phyloP scores from a whole-genome alignment of 92 coral and sea anemone species.

The Actinostola sp. region DNA sequence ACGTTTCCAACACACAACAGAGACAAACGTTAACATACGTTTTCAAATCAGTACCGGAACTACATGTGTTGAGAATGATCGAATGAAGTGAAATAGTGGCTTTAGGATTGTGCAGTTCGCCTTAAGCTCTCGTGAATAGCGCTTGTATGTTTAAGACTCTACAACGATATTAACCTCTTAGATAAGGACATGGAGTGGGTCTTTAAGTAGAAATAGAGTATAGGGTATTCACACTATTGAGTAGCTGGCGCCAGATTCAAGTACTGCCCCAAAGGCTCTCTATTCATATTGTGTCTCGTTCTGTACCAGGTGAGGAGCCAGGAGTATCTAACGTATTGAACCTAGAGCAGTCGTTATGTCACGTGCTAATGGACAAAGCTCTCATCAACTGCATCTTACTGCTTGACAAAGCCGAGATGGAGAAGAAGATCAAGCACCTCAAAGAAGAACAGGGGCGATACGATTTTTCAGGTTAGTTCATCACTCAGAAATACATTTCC shows the following conservation, averaged over 20 bases:
- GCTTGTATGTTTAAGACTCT: neutral
- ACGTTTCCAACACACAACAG: no score
- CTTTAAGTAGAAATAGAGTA: neutral
- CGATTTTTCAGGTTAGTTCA: constrained; percentile 54
- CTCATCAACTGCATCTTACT: constrained; percentile 84
- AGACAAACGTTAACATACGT: no score
- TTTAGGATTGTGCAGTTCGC: neutral
- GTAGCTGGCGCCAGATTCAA: constrained; percentile 3
- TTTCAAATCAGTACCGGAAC: neutral
- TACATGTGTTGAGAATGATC: no score
- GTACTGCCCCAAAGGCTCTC: no score
- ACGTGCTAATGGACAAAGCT: constrained; percentile 97
- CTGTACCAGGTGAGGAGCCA: constrained; percentile 14
- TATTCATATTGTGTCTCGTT: neutral
- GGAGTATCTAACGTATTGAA: constrained; percentile 36
- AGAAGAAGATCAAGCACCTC: constrained; percentile 69
- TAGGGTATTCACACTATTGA: neutral
- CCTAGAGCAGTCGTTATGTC: constrained; percentile 88
- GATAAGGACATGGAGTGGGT: neutral
- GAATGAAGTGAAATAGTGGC: no score
- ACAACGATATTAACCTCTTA: neutral
- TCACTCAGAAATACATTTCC: no score
- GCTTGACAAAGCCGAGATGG: constrained; percentile 94
- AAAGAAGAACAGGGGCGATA: constrained; percentile 48
- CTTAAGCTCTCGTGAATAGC: neutral